These are phyloP conservation scores for Pseudorhombus dupliciocellatus DNA, from an alignment of 2,113 vertebrate species.

Conservation along the genomic window DNA sequence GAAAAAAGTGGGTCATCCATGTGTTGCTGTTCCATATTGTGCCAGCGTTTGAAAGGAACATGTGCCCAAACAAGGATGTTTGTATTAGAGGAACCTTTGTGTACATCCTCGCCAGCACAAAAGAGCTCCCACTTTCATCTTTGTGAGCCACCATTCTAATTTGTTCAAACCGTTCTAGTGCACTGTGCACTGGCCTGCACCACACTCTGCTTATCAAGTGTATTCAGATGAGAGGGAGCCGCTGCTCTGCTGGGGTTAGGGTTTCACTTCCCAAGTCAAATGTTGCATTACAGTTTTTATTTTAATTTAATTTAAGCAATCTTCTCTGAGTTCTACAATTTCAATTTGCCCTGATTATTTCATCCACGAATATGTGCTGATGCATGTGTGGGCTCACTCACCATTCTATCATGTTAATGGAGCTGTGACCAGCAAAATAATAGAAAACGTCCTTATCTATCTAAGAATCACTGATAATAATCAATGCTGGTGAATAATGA, in stretches of 20 bases:
- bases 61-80: slow-evolving; percentile 8
- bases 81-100: background rate
- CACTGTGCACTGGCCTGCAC: too few relatives aligned
- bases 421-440: too few relatives aligned
- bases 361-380: too few relatives aligned
- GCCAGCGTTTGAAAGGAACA: slow-evolving; percentile 12
- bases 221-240: slow-evolving; percentile 33
- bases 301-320: background rate
- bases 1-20: slow-evolving; percentile 38
- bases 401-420: too few relatives aligned
- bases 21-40: slow-evolving; percentile 8
- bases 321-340: background rate
- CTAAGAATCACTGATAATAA: background rate
- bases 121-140: slow-evolving; percentile 9
- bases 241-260: slow-evolving; percentile 10
- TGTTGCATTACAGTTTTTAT: background rate
- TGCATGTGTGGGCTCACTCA: too few relatives aligned
- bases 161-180: background rate
- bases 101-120: background rate
- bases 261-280: too few relatives aligned
- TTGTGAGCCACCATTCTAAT: slow-evolving; percentile 3
- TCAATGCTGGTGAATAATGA: background rate
- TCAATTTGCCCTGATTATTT: too few relatives aligned
- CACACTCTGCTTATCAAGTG: too few relatives aligned
- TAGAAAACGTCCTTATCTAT: too few relatives aligned